Percentiles rank a stretch among this genome's conserved stretches.
Conservation (phyloP, 1,140 invertebrate genomes). For the Zaprionus davidi region DNA sequence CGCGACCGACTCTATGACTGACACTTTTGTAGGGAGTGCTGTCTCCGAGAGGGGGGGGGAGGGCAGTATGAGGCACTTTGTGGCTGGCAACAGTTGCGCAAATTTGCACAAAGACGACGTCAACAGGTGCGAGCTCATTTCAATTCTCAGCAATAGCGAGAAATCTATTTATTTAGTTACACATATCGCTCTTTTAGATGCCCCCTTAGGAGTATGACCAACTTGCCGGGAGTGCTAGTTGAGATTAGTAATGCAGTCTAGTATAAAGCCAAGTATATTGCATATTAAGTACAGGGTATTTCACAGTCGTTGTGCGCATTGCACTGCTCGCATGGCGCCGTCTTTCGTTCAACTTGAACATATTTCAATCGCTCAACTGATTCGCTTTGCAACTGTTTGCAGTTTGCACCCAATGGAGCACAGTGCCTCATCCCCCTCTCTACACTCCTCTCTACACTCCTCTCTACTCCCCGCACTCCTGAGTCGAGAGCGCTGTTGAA, state of each 20-base stretch:
- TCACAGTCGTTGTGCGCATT: not conserved
- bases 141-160: conserved; percentile 47
- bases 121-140: conserved; percentile 70
- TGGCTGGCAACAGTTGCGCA: conserved; percentile 67
- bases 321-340: conserved; percentile 36
- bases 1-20: conserved; percentile 10
- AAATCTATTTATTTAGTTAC: conserved; percentile 77
- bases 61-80: not conserved
- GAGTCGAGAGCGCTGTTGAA: conserved; percentile 2
- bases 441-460: conserved; percentile 14
- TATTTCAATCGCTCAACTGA: conserved; percentile 57
- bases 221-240: not conserved
- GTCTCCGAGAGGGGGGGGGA: not conserved
- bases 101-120: conserved; percentile 66
- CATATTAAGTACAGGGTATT: not conserved
- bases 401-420: conserved; percentile 47
- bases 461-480: not conserved
- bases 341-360: conserved; percentile 56
- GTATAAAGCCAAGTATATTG: not conserved
- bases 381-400: conserved; percentile 58
- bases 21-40: conserved; percentile 3
- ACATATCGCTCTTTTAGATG: conserved; percentile 44
- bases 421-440: conserved; percentile 30
- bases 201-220: not conserved
- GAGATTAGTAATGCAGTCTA: not conserved